Evolutionary conservation across 2,888 invertebrate genomes (phyloP), one percentile per base, ranked within the genome.

Genomic region (Carpatolechia fugitivella): DNA sequence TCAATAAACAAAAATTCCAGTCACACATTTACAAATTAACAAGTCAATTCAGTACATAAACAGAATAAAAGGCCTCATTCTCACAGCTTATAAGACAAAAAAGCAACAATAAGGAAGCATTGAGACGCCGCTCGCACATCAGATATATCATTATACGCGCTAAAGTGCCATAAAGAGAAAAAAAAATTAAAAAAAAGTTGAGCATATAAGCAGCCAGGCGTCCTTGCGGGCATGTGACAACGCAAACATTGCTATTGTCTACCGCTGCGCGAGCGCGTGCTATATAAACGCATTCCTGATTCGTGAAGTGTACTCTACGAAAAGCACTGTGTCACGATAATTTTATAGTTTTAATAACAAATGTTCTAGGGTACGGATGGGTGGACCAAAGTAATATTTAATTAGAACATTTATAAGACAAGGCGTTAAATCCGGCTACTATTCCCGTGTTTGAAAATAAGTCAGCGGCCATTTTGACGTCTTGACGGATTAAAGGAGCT

Each of bases 201-300:
- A 24, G 20, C 35, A 40, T 36, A 18, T 44, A 44, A 20, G 20
- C 35, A 40, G 47, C 20, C 40, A 24, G 54, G 50, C 74, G 83
- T 78, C 85, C 85, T 85, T 85, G 84, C 70, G 70, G 0, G 71
- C 72, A 70, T 69, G 36, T 18, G 74, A 73, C 67, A 74, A 74
- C 77, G 79, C 76, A 80, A 80, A 83, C 77, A 76, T 65, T 67
- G 69, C 70, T 66, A 74, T 74, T 72, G 74, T 73, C 68, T 68
- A 64, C 69, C 55, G 57, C 14, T 56, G 57, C 52, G 60, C 56
- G 61, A 57, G 49, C 49, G 49, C 80, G 76, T 78, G 78, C 78
- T 75, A 77, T 66, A 76, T 79, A 72, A 74, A 78, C 76, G 75
- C 84, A 88, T 88, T 85, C 85, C 81, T 69, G 72, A 88, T 86